Evolutionary conservation across 2,888 invertebrate genomes (phyloP).

Genomic region (Platynereis dumerilii): DNA sequence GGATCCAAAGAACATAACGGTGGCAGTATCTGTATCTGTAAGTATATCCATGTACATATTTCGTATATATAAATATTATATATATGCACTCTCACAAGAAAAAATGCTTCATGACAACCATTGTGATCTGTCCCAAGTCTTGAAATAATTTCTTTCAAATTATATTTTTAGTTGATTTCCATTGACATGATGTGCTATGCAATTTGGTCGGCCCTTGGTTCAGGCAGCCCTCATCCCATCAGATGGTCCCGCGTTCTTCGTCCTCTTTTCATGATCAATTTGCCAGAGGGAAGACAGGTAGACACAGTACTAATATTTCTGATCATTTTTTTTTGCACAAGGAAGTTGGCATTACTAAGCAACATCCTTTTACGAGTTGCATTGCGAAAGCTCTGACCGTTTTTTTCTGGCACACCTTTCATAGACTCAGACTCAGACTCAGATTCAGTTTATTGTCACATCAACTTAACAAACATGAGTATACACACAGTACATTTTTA

Average conservation of each 20-base stretch:
- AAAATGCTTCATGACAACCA: no score
- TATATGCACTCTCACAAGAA: no score
- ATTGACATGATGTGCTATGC: conserved; percentile 54
- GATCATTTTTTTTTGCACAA: not conserved
- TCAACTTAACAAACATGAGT: no score
- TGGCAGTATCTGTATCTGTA: conserved; percentile 55
- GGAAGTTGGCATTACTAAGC: not conserved
- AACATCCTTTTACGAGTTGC: no score
- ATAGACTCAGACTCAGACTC: no score
- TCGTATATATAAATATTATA: no score
- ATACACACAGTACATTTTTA: no score
- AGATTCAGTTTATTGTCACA: no score
- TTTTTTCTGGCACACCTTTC: no score
- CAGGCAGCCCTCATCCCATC: conserved; percentile 42
- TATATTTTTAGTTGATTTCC: conserved; percentile 49
- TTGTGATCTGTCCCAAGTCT: no score
- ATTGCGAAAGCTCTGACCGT: no score
- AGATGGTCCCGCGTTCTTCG: conserved; percentile 64
- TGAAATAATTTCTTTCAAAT: no score
- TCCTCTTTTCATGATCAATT: conserved; percentile 61
- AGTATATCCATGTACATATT: conserved; percentile 41
- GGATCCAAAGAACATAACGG: conserved; percentile 62
- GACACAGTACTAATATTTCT: not conserved
- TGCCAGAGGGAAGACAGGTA: conserved; percentile 58
- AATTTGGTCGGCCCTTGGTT: conserved; percentile 47